Conservation (phyloP, 53 echinoderm and acorn worm species). For the Crossaster papposus region DNA sequence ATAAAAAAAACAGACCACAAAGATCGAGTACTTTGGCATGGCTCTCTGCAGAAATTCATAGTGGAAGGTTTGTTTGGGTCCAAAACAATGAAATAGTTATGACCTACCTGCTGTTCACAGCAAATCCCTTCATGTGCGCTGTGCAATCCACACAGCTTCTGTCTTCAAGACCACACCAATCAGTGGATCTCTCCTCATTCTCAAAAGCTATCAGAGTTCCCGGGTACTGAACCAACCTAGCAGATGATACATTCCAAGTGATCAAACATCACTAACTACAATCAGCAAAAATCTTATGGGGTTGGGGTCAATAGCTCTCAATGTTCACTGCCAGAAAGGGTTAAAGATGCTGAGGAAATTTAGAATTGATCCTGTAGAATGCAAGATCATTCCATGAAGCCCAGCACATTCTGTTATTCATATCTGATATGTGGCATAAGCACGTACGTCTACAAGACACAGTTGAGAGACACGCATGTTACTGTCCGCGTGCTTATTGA, state of each 20-base stretch:
- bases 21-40: no score
- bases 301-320: no score
- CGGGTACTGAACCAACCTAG: slow-evolving; percentile 66
- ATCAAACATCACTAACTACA: background rate
- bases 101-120: slow-evolving; percentile 38
- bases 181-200: slow-evolving; percentile 42
- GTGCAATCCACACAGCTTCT: slow-evolving; percentile 52
- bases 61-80: no score
- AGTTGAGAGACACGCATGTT: background rate
- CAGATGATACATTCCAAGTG: background rate
- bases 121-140: slow-evolving; percentile 36
- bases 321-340: no score
- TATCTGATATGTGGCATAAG: no score
- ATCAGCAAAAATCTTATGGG: background rate
- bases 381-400: no score
- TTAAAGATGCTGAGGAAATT: no score
- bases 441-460: no score
- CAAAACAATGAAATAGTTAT: background rate
- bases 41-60: no score
- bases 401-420: no score
- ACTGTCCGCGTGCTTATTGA: background rate
- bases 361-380: no score
- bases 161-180: slow-evolving; percentile 54
- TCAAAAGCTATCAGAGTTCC: slow-evolving; percentile 57
- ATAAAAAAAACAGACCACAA: no score